phyloP scores from a whole-genome alignment of 2,797 vertebrate genomes.

The Enteromius paludinosus region DNA sequence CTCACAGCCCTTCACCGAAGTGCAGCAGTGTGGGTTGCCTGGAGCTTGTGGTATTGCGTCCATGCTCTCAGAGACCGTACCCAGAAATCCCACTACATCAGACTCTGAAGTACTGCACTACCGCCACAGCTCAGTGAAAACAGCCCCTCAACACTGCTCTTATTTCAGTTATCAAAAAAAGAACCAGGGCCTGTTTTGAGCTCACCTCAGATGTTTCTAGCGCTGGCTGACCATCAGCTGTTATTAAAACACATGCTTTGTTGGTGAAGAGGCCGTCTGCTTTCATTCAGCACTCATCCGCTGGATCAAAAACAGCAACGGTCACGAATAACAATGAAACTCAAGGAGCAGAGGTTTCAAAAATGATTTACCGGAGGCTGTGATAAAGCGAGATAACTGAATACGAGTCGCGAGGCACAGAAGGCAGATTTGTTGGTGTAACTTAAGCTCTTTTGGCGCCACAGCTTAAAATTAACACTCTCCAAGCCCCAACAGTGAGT shows the following conservation, averaged over 20 bases:
- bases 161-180: neutral
- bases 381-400: neutral
- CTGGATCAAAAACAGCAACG: constrained; percentile 5
- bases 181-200: neutral
- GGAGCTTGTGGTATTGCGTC: neutral
- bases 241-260: neutral
- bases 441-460: neutral
- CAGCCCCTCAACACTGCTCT: neutral
- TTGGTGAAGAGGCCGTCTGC: constrained; percentile 13
- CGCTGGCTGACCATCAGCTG: neutral
- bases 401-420: neutral
- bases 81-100: neutral
- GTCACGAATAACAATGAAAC: constrained; percentile 15
- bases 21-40: neutral
- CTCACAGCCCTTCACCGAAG: neutral
- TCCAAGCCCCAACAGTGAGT: neutral
- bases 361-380: neutral
- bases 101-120: neutral
- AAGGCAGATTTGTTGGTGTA: neutral
- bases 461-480: neutral
- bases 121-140: neutral
- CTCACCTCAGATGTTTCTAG: neutral
- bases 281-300: neutral
- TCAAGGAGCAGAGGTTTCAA: neutral
- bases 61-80: neutral